Conservation (phyloP, 2,888 invertebrate species). For the Choreutis nemorana region DNA sequence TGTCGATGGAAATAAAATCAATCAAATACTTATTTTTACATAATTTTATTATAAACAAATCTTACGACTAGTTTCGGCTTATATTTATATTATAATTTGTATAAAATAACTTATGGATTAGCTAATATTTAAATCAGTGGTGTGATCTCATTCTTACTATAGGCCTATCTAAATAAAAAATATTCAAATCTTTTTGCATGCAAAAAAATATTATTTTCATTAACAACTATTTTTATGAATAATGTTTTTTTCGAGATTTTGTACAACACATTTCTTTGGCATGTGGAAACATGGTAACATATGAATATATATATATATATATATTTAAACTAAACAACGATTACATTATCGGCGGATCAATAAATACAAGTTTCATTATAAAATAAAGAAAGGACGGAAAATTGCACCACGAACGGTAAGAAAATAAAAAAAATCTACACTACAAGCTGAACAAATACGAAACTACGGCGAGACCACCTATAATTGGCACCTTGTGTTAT, state of each 20-base stretch:
- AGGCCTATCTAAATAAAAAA: no score
- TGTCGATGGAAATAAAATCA: no score
- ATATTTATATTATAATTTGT: conserved; percentile 17
- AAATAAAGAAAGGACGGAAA: conserved; percentile 5
- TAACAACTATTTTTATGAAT: conserved; percentile 17
- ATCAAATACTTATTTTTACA: no score
- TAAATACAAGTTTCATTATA: conserved; percentile 5
- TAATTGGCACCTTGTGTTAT: no score
- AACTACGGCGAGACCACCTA: no score
- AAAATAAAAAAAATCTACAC: conserved; percentile 3
- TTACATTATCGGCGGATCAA: conserved; percentile 6
- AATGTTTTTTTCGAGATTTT: conserved; percentile 24
- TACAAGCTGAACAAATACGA: conserved; percentile 21
- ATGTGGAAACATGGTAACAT: conserved; percentile 23
- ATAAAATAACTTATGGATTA: conserved; percentile 18
- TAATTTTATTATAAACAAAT: conserved; percentile 42
- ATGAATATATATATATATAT: conserved; percentile 14
- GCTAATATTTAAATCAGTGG: conserved; percentile 10
- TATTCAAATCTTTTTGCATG: conserved; percentile 32
- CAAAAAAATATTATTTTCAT: conserved; percentile 28
- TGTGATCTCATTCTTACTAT: conserved; percentile 12
- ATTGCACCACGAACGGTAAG: conserved; percentile 6
- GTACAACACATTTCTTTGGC: conserved; percentile 55
- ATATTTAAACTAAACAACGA: conserved; percentile 5
- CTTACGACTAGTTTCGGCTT: conserved; percentile 50